Evolutionary conservation across 2,113 vertebrate species (phyloP).

Genomic region (Calyptomena viridis): DNA sequence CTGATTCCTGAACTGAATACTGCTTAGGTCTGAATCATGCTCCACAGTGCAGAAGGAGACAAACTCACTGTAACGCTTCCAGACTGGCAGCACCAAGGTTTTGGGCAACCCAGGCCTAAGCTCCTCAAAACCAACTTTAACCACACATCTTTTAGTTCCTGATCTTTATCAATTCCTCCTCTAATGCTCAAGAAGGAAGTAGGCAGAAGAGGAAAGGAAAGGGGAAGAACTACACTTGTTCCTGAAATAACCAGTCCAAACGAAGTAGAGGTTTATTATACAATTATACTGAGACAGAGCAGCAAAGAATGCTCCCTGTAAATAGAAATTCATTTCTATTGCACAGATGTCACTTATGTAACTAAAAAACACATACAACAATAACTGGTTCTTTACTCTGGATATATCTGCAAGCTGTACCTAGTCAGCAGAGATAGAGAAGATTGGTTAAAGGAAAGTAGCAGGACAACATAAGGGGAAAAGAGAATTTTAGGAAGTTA

Average conservation of each 20-base stretch:
- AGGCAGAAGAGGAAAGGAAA: background rate
- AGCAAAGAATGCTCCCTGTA: background rate
- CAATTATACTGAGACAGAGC: background rate
- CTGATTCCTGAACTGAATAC: background rate
- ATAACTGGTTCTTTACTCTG: background rate
- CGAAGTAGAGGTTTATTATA: background rate
- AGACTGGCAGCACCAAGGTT: background rate
- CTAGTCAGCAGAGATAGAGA: background rate
- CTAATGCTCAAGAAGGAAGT: background rate
- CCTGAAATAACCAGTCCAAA: background rate
- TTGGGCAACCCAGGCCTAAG: background rate
- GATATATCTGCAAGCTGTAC: background rate
- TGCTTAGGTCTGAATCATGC: background rate
- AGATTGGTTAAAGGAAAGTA: background rate
- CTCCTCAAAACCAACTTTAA: background rate
- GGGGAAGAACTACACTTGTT: background rate
- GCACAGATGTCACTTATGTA: background rate
- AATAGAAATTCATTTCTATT: background rate
- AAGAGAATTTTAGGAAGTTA: background rate
- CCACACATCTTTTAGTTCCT: background rate
- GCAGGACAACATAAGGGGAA: background rate
- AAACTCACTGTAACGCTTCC: background rate
- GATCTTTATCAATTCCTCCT: background rate
- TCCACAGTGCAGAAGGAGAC: background rate
- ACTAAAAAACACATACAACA: background rate